Evolutionary conservation across 2,113 vertebrate genomes (phyloP).

Genomic region (Lycocorax pyrrhopterus): DNA sequence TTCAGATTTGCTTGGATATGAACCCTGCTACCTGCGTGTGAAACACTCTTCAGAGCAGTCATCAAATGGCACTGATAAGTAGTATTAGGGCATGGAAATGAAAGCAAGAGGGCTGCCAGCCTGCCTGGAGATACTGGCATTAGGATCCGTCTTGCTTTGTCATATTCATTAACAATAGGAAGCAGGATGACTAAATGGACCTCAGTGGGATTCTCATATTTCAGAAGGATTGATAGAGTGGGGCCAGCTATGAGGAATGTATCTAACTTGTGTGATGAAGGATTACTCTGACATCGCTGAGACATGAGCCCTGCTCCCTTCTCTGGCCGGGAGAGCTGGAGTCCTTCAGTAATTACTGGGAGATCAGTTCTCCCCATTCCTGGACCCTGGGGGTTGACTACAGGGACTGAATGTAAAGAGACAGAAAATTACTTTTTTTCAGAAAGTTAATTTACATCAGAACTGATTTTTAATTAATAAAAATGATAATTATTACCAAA

Average conservation of each 20-base stretch:
- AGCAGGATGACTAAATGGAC: not conserved
- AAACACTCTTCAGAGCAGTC: not conserved
- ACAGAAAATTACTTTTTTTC: not conserved
- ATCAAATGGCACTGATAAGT: not conserved
- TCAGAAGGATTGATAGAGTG: not conserved
- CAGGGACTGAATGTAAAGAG: accelerated
- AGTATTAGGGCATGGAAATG: not conserved
- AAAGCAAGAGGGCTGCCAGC: not conserved
- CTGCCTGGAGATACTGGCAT: not conserved
- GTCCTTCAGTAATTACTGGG: not conserved
- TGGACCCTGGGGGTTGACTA: not conserved
- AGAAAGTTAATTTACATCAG: not conserved
- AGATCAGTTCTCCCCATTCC: not conserved
- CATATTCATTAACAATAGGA: not conserved
- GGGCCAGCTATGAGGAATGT: not conserved
- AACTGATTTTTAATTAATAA: not conserved
- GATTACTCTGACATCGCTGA: not conserved
- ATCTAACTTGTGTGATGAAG: not conserved
- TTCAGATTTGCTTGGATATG: not conserved
- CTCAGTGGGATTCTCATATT: not conserved
- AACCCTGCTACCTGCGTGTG: not conserved
- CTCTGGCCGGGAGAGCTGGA: not conserved
- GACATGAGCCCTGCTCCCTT: not conserved
- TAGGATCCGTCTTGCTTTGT: slow-evolving; percentile 1
- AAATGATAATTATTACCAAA: not conserved